Evolutionary conservation across 2,797 vertebrate species (phyloP), one percentile per base, ranked within the genome.

Genomic region (Ptychadena robeensis): DNA sequence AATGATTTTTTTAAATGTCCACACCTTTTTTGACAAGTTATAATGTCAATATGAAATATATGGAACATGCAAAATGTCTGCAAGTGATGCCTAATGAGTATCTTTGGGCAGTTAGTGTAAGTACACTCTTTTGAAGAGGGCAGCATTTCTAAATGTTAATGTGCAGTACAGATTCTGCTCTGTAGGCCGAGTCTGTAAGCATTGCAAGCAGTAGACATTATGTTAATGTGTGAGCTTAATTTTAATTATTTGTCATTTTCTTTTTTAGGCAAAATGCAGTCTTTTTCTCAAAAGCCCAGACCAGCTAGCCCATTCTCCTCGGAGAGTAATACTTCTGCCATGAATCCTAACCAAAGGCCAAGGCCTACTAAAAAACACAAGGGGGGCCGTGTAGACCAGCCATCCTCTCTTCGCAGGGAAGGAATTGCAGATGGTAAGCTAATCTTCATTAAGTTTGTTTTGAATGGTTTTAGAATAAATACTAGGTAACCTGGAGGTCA

Each of bases 241-340:
- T 12, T 15, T 4, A 48, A 4, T 48, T 48, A 4, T 4, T 15
- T 53, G 18, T 53, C 15, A 37, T 44, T 87, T 84, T 82, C 4
- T 64, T 87, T 82, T 82, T 74, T 90, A 99, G 98, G 97, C 91
- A 99, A 98, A 96, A 93, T 93, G 87, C 95, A 96, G 89, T 92
- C 91, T 65, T 92, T 92, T 61, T 93, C 94, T 91, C 96, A 98
- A 88, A 95, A 96, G 88, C 95, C 94, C 87, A 94, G 95, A 80
- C 98, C 98, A 34, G 94, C 93, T 90, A 99, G 98, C 88, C 98
- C 97, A 11, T 99, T 99, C 92, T 99, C 98, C 88, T 96, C 96
- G 86, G 97, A 98, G 89, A 96, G 96, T 92, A 99, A 94, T 89
- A 95, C 95, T 87, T 95, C 95, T 86, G 94, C 95, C 78, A 94